A percentile compares a stretch with the other conserved stretches of the same genome.
These are phyloP conservation scores for Gopherus evgoodei DNA, from an alignment of 2,113 vertebrate species.

Conservation along the genomic window DNA sequence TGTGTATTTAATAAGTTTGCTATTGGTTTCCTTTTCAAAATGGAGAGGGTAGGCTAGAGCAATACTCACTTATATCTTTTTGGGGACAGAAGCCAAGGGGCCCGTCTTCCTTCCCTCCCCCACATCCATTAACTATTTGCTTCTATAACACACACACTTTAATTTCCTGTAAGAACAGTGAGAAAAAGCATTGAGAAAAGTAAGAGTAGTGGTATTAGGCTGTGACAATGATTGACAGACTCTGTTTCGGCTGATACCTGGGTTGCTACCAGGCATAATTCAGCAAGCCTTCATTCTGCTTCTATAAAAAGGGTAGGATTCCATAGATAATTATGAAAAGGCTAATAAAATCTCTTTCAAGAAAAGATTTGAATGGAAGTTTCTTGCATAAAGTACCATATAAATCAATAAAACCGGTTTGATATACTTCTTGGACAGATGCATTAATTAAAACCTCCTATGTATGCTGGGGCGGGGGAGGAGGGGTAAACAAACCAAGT, in stretches of 20 bases:
- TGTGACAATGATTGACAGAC: not conserved
- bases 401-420: not conserved
- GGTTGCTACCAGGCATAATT: not conserved
- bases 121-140: not conserved
- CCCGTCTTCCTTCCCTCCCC: not conserved
- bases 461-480: not conserved
- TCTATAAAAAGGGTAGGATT: not conserved
- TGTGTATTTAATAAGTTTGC: not conserved
- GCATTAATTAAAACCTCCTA: not conserved
- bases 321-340: not conserved
- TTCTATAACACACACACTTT: not conserved
- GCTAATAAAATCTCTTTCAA: not conserved
- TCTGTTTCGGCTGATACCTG: not conserved
- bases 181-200: not conserved
- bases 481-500: not conserved
- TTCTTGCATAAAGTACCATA: not conserved
- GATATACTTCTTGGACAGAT: slow-evolving; percentile 1
- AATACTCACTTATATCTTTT: not conserved
- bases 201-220: not conserved
- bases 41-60: not conserved
- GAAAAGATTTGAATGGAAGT: not conserved
- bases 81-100: not conserved
- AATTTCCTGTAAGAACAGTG: not conserved
- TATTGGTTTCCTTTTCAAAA: not conserved
- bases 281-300: not conserved